Conservation (phyloP, 2,888 invertebrate species). For the Drosophila recens region DNA sequence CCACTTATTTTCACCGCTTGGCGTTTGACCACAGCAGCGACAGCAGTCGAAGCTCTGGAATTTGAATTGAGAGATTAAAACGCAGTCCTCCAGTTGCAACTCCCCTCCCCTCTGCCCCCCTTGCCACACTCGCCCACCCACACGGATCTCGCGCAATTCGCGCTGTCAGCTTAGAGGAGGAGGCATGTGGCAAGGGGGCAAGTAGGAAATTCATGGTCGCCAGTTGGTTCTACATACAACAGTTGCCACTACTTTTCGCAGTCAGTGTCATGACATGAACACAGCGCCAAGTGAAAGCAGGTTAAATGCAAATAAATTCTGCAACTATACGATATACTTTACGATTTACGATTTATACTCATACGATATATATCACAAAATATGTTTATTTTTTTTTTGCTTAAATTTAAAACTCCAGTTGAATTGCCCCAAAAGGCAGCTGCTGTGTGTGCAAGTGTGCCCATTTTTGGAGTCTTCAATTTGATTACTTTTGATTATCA, state of each 20-base stretch:
- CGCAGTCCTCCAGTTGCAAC: constrained; percentile 27
- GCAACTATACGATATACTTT: constrained; percentile 20
- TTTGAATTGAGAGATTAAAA: constrained; percentile 79
- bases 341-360: constrained; percentile 9
- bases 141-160: constrained; percentile 25
- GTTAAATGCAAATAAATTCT: constrained; percentile 83
- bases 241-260: constrained; percentile 52
- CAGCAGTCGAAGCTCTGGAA: constrained; percentile 45
- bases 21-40: constrained; percentile 37
- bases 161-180: constrained; percentile 8
- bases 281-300: constrained; percentile 81
- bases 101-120: neutral
- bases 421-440: constrained; percentile 12
- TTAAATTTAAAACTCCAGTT: constrained; percentile 8
- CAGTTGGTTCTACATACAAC: constrained; percentile 53
- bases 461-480: constrained; percentile 54
- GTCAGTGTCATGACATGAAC: constrained; percentile 64
- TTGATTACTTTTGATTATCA: constrained; percentile 71
- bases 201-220: constrained; percentile 35
- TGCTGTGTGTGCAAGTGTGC: constrained; percentile 36
- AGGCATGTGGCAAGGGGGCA: neutral
- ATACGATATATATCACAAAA: constrained; percentile 1
- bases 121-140: constrained; percentile 44
- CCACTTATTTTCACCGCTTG: constrained; percentile 58
- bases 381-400: constrained; percentile 5